These are phyloP conservation scores for Rhagoletis zephyria DNA, from an alignment of 1,140 invertebrate genomes.

Conservation along the genomic window DNA sequence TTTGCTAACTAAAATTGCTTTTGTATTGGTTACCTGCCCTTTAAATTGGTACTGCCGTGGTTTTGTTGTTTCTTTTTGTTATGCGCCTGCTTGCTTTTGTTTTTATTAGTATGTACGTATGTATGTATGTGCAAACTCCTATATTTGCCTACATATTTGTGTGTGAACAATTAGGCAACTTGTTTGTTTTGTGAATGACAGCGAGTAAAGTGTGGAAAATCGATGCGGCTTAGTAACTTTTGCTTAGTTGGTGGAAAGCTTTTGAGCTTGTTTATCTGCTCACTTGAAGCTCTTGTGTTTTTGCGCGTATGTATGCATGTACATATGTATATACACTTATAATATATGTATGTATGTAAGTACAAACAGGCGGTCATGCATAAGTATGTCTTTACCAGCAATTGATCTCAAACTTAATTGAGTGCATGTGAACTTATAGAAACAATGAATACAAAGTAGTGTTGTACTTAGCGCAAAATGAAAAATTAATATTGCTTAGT, in stretches of 20 bases:
- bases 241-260: not conserved
- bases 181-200: constrained; percentile 45
- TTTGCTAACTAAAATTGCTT: constrained; percentile 4
- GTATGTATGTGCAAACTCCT: too few relatives aligned
- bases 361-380: not conserved
- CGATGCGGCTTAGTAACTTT: constrained; percentile 22
- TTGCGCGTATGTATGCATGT: not conserved
- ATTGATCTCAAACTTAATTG: not conserved
- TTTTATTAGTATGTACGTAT: not conserved
- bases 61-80: not conserved
- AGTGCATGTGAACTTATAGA: constrained; percentile 13
- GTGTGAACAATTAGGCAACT: not conserved
- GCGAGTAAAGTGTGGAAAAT: constrained; percentile 33
- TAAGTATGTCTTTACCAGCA: not conserved
- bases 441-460: not conserved
- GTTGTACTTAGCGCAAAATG: not conserved
- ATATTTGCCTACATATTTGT: not conserved
- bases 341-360: not conserved
- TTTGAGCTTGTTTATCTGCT: constrained; percentile 25
- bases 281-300: not conserved
- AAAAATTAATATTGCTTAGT: not conserved
- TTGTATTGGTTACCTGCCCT: constrained; percentile 1
- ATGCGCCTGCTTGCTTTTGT: not conserved
- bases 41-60: not conserved
- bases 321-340: not conserved